Base-by-base conservation (phyloP, 2,888 invertebrate genomes). In the Nomada ferruginata region DNA sequence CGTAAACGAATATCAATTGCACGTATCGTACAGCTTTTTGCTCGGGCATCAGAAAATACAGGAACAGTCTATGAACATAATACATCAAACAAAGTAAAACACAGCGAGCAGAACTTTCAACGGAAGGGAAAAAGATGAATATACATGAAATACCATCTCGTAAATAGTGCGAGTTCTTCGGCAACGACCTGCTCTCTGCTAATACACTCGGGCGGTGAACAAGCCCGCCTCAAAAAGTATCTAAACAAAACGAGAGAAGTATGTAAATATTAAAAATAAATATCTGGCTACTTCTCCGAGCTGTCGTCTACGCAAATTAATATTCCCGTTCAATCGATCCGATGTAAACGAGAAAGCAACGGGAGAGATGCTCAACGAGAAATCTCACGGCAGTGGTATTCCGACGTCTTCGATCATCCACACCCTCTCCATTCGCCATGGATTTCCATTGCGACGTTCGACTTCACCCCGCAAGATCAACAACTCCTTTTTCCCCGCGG, bases 281-380 rank as follows among this genome's bases (percentile, higher is more conserved):
- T 29, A 53, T 53, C 36, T n/a, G 29, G 11, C 29, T 20, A n/a
- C 50, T 59, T 69, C 36, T 70, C 36, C 79, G 53, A 9, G 4
- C 4, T 20, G 52, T 11, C 36, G 36, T 9, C 47, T 23, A 13
- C 7, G 7, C 5, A 36, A 9, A 47, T 70, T 60, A 75, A 61
- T 70, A 70, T 70, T 64, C 53, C 52, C 64, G 26, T 36, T 20
- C n/a, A 1, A 42, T 78, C 76, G 26, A 63, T 36, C 26, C 9
- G 18, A 15, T 5, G n/a, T 5, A 36, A 50, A 36, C 36, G 2
- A 15, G 13, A 26, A 4, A n/a, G 26, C 9, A n/a, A 13, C 7
- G 13, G 20, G 42, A 26, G 18, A 13, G 47, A 63, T 55, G 23
- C 42, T n/a, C 44, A n/a, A 15, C 13, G 29, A 9, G 18, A 44